phyloP scores from a whole-genome alignment of 2,113 vertebrate species.

The Fregata magnificens region DNA sequence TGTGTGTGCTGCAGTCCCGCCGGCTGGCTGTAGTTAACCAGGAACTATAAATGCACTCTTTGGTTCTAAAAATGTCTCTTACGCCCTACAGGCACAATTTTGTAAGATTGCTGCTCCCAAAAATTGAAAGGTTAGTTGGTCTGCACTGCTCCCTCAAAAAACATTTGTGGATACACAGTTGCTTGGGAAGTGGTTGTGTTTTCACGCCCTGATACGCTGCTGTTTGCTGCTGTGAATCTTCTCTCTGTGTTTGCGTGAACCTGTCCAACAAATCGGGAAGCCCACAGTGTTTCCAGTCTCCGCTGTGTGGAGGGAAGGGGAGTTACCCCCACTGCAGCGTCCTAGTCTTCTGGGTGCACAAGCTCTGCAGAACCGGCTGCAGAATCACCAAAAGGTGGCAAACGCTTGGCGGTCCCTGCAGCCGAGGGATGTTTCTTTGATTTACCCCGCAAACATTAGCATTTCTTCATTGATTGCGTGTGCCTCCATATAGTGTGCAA shows the following conservation, averaged over 20 bases:
- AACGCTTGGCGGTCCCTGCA: not conserved
- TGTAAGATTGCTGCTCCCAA: not conserved
- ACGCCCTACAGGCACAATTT: not conserved
- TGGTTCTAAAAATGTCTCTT: not conserved
- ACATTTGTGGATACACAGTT: not conserved
- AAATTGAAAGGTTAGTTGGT: not conserved
- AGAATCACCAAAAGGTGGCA: not conserved
- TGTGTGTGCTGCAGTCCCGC: fast-evolving
- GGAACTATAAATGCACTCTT: not conserved
- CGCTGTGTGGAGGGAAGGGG: not conserved
- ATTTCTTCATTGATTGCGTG: fast-evolving
- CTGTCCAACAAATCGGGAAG: not conserved
- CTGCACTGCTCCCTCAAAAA: not conserved
- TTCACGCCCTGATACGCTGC: not conserved
- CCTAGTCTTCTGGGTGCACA: not conserved
- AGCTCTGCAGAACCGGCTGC: not conserved
- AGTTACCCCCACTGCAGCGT: not conserved
- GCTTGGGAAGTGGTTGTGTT: not conserved
- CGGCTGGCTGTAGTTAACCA: not conserved
- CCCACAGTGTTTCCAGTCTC: not conserved
- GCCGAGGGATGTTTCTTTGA: not conserved
- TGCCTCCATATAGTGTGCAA: fast-evolving
- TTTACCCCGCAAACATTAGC: not conserved
- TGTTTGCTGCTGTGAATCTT: not conserved
- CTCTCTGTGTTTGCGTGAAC: not conserved